Percentiles rank a stretch among this genome's conserved stretches.
phyloP scores from a whole-genome alignment of 2,113 vertebrate genomes.

The Charadrius vociferus region DNA sequence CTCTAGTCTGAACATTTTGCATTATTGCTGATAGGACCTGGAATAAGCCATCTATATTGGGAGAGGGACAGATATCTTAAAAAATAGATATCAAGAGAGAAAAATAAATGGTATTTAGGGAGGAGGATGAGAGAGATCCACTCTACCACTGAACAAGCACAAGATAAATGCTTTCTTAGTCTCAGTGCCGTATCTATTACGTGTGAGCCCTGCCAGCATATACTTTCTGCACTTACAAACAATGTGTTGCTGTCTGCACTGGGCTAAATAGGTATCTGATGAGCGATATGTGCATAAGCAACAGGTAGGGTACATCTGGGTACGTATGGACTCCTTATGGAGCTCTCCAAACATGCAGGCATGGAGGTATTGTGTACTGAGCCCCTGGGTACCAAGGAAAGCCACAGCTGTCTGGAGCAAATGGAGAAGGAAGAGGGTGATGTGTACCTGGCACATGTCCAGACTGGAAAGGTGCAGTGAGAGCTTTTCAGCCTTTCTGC shows the following conservation, averaged over 20 bases:
- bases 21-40: neutral
- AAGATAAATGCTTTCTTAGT: neutral
- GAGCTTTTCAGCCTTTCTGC: neutral
- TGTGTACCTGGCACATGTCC: neutral
- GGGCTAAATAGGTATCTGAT: neutral
- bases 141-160: neutral
- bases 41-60: neutral
- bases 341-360: neutral
- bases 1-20: neutral
- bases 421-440: neutral
- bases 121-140: neutral
- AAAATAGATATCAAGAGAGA: neutral
- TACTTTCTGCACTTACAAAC: accelerated
- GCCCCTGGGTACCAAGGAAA: neutral
- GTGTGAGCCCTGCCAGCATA: neutral
- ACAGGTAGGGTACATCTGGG: accelerated
- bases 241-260: neutral
- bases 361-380: neutral
- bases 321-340: neutral
- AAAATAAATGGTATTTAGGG: neutral
- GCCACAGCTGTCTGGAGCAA: neutral
- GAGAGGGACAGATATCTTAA: neutral
- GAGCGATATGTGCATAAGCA: neutral
- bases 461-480: neutral
- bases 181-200: no score